Percentiles rank a stretch among this genome's conserved stretches.
Conservation (phyloP, 2,888 invertebrate species). For the Tenthredo mesomela region DNA sequence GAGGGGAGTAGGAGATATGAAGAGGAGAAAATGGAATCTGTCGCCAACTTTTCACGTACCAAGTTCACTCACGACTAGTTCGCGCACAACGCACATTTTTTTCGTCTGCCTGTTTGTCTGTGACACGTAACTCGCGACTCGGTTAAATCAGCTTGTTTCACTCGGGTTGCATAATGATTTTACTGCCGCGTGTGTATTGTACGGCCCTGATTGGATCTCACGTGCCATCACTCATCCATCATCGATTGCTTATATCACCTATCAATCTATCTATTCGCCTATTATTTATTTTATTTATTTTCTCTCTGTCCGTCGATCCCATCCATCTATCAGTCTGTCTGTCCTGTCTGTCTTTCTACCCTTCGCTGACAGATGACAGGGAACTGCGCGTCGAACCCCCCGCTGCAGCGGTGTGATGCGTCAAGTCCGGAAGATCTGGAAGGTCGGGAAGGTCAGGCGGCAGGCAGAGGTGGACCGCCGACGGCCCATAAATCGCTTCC, state of each 20-base stretch:
- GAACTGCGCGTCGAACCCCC: slow-evolving; percentile 82
- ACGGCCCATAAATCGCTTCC: slow-evolving; percentile 87
- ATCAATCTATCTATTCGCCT: no score
- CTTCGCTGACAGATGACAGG: slow-evolving; percentile 82
- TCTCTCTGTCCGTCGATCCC: no score
- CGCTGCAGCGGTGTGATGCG: slow-evolving; percentile 74
- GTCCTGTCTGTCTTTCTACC: slow-evolving; percentile 71
- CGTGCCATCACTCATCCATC: no score
- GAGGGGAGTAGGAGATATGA: neutral
- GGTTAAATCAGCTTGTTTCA: neutral
- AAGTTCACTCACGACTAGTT: slow-evolving; percentile 24
- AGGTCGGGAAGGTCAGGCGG: slow-evolving; percentile 81
- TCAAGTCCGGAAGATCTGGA: slow-evolving; percentile 70
- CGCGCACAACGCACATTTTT: slow-evolving; percentile 5
- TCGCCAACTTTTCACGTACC: neutral
- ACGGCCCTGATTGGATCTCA: no score
- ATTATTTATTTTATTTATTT: no score
- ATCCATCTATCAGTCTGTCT: no score
- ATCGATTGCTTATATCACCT: no score
- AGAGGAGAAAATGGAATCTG: slow-evolving; percentile 23
- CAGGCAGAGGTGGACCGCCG: slow-evolving; percentile 78
- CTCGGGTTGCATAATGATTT: neutral
- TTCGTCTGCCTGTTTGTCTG: neutral
- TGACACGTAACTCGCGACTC: neutral
- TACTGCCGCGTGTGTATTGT: no score